A percentile compares a stretch with the other conserved stretches of the same genome.
Evolutionary conservation across 2,113 vertebrate species (phyloP).

Genomic region (Patagioenas fasciata): DNA sequence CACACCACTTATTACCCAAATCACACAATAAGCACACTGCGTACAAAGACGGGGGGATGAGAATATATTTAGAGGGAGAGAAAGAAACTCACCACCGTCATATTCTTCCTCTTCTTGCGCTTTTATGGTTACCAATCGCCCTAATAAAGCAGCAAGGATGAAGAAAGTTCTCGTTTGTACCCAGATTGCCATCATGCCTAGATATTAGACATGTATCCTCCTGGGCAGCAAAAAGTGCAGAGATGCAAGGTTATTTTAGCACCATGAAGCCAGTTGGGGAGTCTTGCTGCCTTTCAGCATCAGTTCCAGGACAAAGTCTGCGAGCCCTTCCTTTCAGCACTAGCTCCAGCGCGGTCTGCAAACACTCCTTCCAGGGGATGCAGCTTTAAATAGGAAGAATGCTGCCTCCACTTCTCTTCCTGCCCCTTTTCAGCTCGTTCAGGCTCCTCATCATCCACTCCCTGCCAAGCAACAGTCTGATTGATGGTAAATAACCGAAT

Average conservation of each 20-base stretch:
- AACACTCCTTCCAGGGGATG: conserved; percentile 76
- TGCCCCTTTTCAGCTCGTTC: conserved; percentile 82
- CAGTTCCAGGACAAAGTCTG: conserved; percentile 69
- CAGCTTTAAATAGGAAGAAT: conserved; percentile 88
- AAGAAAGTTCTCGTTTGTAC: conserved; percentile 75
- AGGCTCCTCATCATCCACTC: conserved; percentile 81
- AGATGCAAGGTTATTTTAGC: conserved; percentile 65
- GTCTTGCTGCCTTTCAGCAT: conserved; percentile 61
- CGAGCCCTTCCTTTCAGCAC: conserved; percentile 68
- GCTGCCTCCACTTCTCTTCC: conserved; percentile 84
- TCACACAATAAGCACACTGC: background rate
- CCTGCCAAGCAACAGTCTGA: conserved; percentile 80
- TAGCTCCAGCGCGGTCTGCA: conserved; percentile 72
- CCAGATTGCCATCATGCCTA: conserved; percentile 78
- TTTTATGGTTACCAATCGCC: conserved; percentile 72
- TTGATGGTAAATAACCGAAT: conserved; percentile 86
- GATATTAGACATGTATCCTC: conserved; percentile 74
- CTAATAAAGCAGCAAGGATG: conserved; percentile 75
- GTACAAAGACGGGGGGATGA: background rate
- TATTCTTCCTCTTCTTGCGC: conserved; percentile 79
- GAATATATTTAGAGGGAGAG: background rate
- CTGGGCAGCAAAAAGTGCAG: conserved; percentile 44
- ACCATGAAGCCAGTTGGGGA: conserved; percentile 75
- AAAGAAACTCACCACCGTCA: conserved; percentile 75
- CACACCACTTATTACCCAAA: background rate